Evolutionary conservation across 2,888 invertebrate species (phyloP).

Genomic region (Leptopilina syphax): DNA sequence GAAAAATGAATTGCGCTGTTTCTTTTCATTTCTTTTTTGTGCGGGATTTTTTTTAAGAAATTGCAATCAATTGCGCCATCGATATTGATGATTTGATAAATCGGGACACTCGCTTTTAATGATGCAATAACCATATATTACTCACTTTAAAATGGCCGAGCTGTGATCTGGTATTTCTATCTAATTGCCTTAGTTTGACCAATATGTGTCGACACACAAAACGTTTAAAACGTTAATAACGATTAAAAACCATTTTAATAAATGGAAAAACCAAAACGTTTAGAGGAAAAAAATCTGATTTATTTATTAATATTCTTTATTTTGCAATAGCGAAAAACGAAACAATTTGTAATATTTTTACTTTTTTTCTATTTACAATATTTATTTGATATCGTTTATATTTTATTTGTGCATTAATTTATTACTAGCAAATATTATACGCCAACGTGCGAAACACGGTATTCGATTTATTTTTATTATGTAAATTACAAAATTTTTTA

Average conservation of each 20-base stretch:
- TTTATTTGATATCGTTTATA: too few relatives aligned
- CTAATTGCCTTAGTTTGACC: slow-evolving; percentile 50
- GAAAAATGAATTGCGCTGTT: neutral
- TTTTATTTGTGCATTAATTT: too few relatives aligned
- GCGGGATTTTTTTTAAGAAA: neutral
- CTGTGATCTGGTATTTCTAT: slow-evolving; percentile 57
- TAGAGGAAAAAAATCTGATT: neutral
- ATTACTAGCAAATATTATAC: too few relatives aligned
- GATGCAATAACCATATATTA: slow-evolving; percentile 33
- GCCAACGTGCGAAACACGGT: too few relatives aligned
- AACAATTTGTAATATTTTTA: too few relatives aligned
- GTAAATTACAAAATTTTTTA: too few relatives aligned
- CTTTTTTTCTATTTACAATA: too few relatives aligned
- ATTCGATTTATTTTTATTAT: too few relatives aligned
- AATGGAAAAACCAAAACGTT: too few relatives aligned
- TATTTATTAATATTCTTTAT: neutral
- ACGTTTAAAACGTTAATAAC: neutral
- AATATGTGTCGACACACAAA: slow-evolving; percentile 10
- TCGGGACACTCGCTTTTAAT: slow-evolving; percentile 32
- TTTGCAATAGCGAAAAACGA: too few relatives aligned
- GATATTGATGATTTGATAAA: slow-evolving; percentile 52
- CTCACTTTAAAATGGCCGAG: slow-evolving; percentile 48
- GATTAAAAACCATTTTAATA: neutral
- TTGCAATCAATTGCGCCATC: slow-evolving; percentile 38
- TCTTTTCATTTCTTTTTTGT: neutral